These are phyloP conservation scores for Odocoileus virginianus DNA, from an alignment of 2,113 vertebrate species.

Conservation along the genomic window DNA sequence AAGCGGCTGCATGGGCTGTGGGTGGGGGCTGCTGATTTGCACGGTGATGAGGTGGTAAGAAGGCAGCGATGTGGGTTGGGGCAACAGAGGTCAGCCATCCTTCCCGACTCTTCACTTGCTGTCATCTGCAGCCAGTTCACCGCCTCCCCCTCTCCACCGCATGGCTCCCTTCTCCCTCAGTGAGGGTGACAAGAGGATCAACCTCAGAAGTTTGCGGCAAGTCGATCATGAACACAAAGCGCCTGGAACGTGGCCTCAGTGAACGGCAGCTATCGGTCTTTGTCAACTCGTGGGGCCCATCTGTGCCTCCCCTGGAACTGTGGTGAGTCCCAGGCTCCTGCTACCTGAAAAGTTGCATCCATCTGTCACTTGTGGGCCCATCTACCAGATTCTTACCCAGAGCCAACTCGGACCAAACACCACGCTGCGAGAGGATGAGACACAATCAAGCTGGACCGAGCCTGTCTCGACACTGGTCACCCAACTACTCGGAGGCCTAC, in stretches of 20 bases:
- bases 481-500: background rate
- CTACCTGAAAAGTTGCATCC: background rate
- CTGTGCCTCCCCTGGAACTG: too few relatives aligned
- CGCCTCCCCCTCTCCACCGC: fast-evolving
- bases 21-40: fast-evolving
- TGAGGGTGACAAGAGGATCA: background rate
- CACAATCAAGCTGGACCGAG: fast-evolving
- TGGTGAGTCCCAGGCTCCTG: background rate
- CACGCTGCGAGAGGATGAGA: fast-evolving
- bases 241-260: background rate
- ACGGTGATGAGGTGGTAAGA: background rate
- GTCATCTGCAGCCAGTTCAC: too few relatives aligned
- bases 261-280: fast-evolving
- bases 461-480: background rate
- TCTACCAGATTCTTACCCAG: background rate
- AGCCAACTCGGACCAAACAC: background rate
- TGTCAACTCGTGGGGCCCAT: fast-evolving
- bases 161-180: background rate
- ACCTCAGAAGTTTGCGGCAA: background rate
- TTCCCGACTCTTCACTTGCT: background rate
- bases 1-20: background rate
- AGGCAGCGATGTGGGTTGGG: fast-evolving
- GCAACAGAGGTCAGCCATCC: background rate
- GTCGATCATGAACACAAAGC: fast-evolving
- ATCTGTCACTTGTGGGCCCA: fast-evolving